A percentile compares a stretch with the other conserved stretches of the same genome.
Evolutionary conservation across 1,140 invertebrate species (phyloP).

Genomic region (Himalopsyche phryganea): DNA sequence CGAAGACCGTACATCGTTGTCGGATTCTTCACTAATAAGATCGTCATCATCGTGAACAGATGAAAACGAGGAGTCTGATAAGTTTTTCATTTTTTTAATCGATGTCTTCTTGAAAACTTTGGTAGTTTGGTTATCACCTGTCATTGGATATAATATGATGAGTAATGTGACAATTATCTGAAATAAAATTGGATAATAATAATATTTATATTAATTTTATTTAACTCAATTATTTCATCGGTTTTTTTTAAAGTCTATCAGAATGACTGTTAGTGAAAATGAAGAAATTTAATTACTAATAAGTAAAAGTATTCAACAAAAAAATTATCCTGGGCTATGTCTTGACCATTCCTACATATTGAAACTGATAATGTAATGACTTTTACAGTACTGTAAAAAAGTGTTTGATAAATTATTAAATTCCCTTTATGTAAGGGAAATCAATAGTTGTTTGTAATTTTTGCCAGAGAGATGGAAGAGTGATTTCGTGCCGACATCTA

Average conservation of each 20-base stretch:
- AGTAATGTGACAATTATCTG: background rate
- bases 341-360: too few relatives aligned
- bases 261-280: slow-evolving; percentile 5
- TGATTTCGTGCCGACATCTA: too few relatives aligned
- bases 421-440: too few relatives aligned
- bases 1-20: slow-evolving; percentile 10
- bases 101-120: background rate
- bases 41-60: slow-evolving; percentile 3
- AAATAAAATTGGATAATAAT: too few relatives aligned
- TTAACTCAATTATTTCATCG: background rate
- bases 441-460: too few relatives aligned
- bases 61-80: slow-evolving; percentile 11
- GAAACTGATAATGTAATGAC: too few relatives aligned
- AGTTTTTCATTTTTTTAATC: slow-evolving; percentile 20
- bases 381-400: too few relatives aligned
- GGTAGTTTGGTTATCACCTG: background rate
- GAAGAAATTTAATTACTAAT: too few relatives aligned
- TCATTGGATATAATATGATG: background rate
- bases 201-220: slow-evolving; percentile 7
- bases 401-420: too few relatives aligned
- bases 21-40: slow-evolving; percentile 16
- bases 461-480: too few relatives aligned
- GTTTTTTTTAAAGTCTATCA: slow-evolving; percentile 10
- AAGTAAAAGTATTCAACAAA: too few relatives aligned
- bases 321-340: too few relatives aligned